Percentiles rank a stretch among this genome's conserved stretches.
Conservation (phyloP, 2,888 invertebrate genomes). For the Drosophila borborema region DNA sequence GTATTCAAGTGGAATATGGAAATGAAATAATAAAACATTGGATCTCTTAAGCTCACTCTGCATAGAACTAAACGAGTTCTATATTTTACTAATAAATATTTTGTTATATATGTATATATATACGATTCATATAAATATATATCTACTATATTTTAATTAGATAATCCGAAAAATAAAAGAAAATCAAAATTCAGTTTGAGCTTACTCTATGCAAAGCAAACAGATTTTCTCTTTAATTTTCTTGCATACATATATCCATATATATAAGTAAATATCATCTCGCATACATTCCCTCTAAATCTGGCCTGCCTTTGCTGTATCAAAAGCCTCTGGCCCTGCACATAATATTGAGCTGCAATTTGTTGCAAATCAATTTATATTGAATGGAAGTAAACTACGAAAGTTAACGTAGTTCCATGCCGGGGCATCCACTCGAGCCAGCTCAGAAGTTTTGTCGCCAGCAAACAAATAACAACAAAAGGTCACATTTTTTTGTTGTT, state of each 20-base stretch:
- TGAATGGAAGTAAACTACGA: conserved; percentile 41
- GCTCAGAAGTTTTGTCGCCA: conserved; percentile 30
- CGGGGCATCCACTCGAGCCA: conserved; percentile 5
- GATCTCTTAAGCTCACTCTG: too few relatives aligned
- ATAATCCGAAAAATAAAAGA: too few relatives aligned
- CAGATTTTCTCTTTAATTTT: not conserved
- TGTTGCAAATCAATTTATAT: conserved; percentile 50
- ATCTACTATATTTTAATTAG: too few relatives aligned
- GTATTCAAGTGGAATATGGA: too few relatives aligned
- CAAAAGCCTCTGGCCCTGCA: conserved; percentile 3
- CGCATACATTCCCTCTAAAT: not conserved
- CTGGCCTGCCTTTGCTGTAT: conserved; percentile 2
- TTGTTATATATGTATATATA: too few relatives aligned
- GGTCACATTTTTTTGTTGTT: conserved; percentile 21
- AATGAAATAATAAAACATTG: too few relatives aligned
- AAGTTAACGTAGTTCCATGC: conserved; percentile 32
- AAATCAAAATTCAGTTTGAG: too few relatives aligned
- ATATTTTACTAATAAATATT: too few relatives aligned
- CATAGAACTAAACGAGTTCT: too few relatives aligned
- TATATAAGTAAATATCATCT: not conserved
- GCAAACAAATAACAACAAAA: conserved; percentile 43
- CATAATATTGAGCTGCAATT: conserved; percentile 7
- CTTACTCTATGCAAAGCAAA: too few relatives aligned
- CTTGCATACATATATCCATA: too few relatives aligned
- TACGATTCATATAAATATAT: too few relatives aligned